phyloP scores from a whole-genome alignment of 1,140 invertebrate species.

The Archivesica marissinica region DNA sequence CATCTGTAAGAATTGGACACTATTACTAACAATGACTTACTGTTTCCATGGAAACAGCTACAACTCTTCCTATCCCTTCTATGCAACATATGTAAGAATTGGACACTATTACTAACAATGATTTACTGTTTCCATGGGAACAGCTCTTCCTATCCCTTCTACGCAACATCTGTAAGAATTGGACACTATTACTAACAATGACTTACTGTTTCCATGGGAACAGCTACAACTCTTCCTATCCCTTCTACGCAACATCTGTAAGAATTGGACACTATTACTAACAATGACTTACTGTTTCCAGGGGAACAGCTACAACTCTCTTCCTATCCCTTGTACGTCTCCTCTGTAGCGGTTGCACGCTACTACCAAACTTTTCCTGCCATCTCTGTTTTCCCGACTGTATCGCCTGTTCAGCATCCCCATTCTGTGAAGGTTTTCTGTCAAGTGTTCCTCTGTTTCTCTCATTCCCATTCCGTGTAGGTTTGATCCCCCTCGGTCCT shows the following conservation, averaged over 20 bases:
- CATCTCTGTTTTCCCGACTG: conserved; percentile 37
- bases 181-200: no score
- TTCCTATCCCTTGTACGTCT: conserved; percentile 18
- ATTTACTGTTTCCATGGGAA: no score
- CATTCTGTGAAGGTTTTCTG: neutral
- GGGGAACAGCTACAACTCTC: neutral
- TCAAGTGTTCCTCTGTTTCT: neutral
- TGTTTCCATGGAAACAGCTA: neutral
- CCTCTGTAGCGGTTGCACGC: neutral
- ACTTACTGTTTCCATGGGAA: neutral
- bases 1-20: no score
- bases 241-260: no score
- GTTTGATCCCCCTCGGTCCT: neutral
- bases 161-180: no score
- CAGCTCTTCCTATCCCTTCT: no score
- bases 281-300: conserved; percentile 36
- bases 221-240: no score
- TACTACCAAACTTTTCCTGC: conserved; percentile 42
- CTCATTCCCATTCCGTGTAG: neutral
- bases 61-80: no score
- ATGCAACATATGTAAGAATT: no score
- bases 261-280: no score
- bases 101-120: no score
- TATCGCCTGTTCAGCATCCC: conserved; percentile 1
- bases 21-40: no score